Evolutionary conservation across 1,140 invertebrate genomes (phyloP).

Genomic region (Globodera ellingtonae): DNA sequence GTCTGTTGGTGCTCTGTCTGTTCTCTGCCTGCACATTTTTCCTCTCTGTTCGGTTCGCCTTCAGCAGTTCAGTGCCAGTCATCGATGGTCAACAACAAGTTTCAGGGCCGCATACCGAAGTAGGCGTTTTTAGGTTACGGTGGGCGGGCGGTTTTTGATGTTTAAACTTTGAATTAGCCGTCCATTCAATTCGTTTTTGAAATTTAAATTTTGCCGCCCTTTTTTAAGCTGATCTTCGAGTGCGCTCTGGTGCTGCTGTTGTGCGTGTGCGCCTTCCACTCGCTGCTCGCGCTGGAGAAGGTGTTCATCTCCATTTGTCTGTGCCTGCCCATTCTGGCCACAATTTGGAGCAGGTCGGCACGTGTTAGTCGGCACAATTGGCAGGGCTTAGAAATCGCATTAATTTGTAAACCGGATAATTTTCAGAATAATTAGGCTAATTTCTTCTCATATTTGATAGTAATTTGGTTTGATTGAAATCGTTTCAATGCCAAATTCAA

Average conservation of each 20-base stretch:
- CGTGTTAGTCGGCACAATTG: not conserved
- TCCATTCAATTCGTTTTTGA: not conserved
- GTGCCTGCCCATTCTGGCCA: slow-evolving; percentile 36
- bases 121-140: not conserved
- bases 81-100: not conserved
- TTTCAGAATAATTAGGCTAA: no score
- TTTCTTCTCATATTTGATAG: not conserved
- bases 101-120: not conserved
- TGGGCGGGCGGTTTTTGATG: no score
- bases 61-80: slow-evolving; percentile 16
- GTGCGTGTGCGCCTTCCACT: slow-evolving; percentile 61
- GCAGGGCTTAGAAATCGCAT: no score
- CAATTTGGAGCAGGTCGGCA: slow-evolving; percentile 41
- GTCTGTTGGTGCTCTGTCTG: slow-evolving; percentile 43
- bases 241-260: slow-evolving; percentile 56
- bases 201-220: not conserved
- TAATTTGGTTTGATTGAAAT: not conserved
- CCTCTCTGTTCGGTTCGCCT: slow-evolving; percentile 49
- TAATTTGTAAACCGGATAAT: no score
- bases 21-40: slow-evolving; percentile 50
- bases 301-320: slow-evolving; percentile 54
- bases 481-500: not conserved
- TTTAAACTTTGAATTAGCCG: not conserved
- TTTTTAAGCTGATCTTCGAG: slow-evolving; percentile 58
- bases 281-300: slow-evolving; percentile 59